These are phyloP conservation scores for Drosophila ustulata DNA, from an alignment of 2,888 invertebrate genomes.

Conservation along the genomic window DNA sequence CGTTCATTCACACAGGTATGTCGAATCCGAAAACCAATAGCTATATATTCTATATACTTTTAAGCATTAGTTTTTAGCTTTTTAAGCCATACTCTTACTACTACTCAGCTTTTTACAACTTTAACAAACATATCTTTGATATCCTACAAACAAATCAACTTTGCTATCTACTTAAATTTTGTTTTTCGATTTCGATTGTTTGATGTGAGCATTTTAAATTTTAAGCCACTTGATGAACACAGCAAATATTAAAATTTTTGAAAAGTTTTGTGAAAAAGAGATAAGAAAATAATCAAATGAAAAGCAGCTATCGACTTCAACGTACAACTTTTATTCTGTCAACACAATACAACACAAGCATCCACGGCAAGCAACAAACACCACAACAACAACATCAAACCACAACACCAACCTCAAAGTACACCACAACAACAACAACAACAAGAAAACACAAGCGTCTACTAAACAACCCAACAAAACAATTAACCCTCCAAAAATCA, in stretches of 20 bases:
- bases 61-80: conserved; percentile 64
- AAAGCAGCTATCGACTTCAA: conserved; percentile 45
- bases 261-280: conserved; percentile 18
- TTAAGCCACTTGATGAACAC: conserved; percentile 32
- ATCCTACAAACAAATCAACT: conserved; percentile 32
- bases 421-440: conserved; percentile 27
- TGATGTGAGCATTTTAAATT: conserved; percentile 27
- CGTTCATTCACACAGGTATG: conserved; percentile 40
- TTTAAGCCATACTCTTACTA: conserved; percentile 48
- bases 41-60: conserved; percentile 49
- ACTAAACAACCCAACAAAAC: conserved; percentile 25
- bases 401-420: conserved; percentile 28
- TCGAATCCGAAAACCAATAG: conserved; percentile 25
- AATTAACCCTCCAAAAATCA: conserved; percentile 47
- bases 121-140: conserved; percentile 53
- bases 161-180: conserved; percentile 23
- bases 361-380: conserved; percentile 20
- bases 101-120: conserved; percentile 41
- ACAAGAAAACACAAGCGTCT: conserved; percentile 46
- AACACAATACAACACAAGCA: conserved; percentile 42
- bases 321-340: conserved; percentile 55
- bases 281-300: conserved; percentile 15
- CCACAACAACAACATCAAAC: conserved; percentile 33
- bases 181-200: conserved; percentile 29
- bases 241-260: conserved; percentile 30